Conservation (phyloP, 2,797 vertebrate genomes). For the Rhynchotus rufescens region DNA sequence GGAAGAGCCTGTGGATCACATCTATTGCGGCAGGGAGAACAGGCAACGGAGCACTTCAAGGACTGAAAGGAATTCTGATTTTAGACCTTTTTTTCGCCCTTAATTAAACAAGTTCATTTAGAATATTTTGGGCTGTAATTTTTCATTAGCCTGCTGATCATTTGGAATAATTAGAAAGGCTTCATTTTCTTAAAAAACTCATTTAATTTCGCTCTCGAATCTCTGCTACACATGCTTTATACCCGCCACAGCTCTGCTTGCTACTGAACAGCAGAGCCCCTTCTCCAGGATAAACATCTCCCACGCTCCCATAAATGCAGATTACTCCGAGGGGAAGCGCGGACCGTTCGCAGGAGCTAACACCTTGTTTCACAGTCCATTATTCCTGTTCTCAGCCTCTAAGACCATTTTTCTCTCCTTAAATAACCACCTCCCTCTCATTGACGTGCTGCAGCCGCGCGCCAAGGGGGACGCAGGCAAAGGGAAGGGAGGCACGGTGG, state of each 20-base stretch:
- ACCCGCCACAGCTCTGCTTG: background rate
- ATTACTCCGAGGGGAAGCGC: slow-evolving; percentile 55
- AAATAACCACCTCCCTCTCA: slow-evolving; percentile 65
- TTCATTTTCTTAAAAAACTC: background rate
- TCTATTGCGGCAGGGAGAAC: background rate
- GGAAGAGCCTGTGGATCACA: fast-evolving
- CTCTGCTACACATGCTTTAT: background rate
- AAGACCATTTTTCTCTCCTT: slow-evolving; percentile 67
- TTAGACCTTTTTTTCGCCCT: background rate
- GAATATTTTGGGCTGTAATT: background rate
- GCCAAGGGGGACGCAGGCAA: slow-evolving; percentile 27
- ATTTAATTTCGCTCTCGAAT: slow-evolving; percentile 10
- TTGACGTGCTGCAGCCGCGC: slow-evolving; percentile 49
- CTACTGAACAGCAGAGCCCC: background rate
- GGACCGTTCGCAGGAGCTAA: slow-evolving; percentile 58
- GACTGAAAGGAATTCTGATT: background rate
- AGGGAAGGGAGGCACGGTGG: slow-evolving; percentile 39
- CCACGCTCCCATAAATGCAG: slow-evolving; percentile 13
- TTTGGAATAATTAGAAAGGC: slow-evolving; percentile 14
- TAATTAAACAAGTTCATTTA: background rate
- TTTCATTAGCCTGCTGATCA: slow-evolving; percentile 49
- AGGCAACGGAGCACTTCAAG: background rate
- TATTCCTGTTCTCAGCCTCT: slow-evolving; percentile 75
- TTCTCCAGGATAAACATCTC: slow-evolving; percentile 14
- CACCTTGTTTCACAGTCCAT: slow-evolving; percentile 75